Percentiles rank a stretch among this genome's conserved stretches.
Evolutionary conservation across 2,113 vertebrate species (phyloP).

Genomic region (Tragulus kanchil): DNA sequence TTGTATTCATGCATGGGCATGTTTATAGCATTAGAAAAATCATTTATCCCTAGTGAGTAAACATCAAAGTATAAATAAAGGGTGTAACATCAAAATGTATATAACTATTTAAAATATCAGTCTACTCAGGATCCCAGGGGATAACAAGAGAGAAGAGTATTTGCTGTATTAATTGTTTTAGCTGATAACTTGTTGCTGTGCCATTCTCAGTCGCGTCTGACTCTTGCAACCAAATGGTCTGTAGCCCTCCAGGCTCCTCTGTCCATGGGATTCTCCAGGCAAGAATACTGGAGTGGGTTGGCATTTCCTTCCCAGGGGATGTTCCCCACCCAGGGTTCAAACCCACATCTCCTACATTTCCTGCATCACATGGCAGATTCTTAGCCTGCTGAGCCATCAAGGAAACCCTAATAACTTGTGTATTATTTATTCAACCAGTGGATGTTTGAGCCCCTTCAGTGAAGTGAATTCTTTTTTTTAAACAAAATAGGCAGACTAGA

Average conservation of each 20-base stretch:
- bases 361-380: not conserved
- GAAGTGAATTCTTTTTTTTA: not conserved
- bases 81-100: not conserved
- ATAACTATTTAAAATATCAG: not conserved
- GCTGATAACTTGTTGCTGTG: not conserved
- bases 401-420: not conserved
- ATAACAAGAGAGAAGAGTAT: conserved; percentile 5
- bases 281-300: not conserved
- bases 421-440: not conserved
- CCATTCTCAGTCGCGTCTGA: not conserved
- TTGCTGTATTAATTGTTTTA: not conserved
- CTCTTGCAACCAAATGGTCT: not conserved
- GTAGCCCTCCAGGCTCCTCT: not conserved
- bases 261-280: not conserved
- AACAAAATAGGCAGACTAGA: not conserved
- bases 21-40: not conserved
- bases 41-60: not conserved
- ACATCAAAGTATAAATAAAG: not conserved
- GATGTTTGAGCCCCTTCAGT: not conserved
- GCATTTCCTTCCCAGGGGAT: not conserved
- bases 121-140: not conserved
- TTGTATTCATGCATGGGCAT: not conserved
- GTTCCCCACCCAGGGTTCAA: not conserved
- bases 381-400: not conserved
- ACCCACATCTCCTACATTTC: not conserved